Evolutionary conservation across 2,888 invertebrate species (phyloP), one percentile per base, ranked within the genome.

Genomic region (Pyrgus malvae): DNA sequence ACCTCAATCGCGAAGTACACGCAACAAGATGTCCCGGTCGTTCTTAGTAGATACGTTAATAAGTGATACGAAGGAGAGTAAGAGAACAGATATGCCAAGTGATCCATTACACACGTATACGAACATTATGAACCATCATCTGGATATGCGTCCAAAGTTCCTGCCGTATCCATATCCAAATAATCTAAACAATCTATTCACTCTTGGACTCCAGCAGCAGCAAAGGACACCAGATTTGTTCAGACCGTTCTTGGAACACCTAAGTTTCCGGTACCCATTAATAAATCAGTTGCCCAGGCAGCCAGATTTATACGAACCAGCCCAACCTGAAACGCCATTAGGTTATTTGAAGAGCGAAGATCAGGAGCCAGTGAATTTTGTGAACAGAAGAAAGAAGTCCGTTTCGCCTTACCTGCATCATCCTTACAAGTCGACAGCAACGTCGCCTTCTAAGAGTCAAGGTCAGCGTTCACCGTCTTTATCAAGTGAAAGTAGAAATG

Each of bases 1-100:
- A 72, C 79, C 69, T 67, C 74, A 70, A 48, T 64, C 51, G 44
- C 51, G 42, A 40, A 38, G 41, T 48, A 48, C 31, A 50, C 37
- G 40, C 27, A 44, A 16, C 49, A 63, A 86, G 67, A 96, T 96
- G 95, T 96, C 96, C 58, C 93, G 95, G 65, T 96, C 95, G 62
- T 96, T 96, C 73, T 80, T 95, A 54, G 95, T 96, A 72, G 96
- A 96, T 72, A 94, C 96, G 48, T 81, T 96, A 54, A 94, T 96
- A 62, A 93, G 93, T 85, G 92, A 92, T 55, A 75, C 92, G 37
- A 92, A 93, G 65, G 87, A 90, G 55, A 80, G 79, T 42, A 81
- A 83, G 65, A 80, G 80, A 68, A 66, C 73, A 53, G 78, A 83
- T 60, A 64, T 83, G 68, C 61, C 83, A 63, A 77, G 81, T 79